Evolutionary conservation across 2,797 vertebrate genomes (phyloP).

Genomic region (Coccyzus lansbergi): DNA sequence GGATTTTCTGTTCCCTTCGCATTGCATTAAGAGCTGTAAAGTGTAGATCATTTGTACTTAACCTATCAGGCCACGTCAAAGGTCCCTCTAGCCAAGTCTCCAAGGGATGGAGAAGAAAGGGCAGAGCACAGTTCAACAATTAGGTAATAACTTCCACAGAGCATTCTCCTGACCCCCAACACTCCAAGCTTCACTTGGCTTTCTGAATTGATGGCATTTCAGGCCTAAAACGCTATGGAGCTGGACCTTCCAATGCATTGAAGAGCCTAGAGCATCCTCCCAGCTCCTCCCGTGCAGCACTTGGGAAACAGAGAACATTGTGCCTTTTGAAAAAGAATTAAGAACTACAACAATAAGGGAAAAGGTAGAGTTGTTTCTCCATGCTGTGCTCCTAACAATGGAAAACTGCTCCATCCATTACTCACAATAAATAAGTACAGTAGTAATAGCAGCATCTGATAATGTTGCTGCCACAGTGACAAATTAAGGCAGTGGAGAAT

Average conservation of each 20-base stretch:
- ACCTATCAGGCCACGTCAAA: not conserved
- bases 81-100: not conserved
- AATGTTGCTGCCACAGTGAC: conserved; percentile 37
- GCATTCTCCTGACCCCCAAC: not conserved
- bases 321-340: not conserved
- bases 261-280: not conserved
- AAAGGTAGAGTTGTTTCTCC: not conserved
- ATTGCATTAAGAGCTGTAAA: not conserved
- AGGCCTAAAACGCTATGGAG: not conserved
- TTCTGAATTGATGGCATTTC: not conserved
- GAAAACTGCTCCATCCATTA: conserved; percentile 27
- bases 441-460: conserved; percentile 37
- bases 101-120: not conserved
- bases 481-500: conserved; percentile 27
- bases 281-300: rapidly evolving
- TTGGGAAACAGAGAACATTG: not conserved
- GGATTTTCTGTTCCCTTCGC: not conserved
- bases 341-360: not conserved
- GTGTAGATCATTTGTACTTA: rapidly evolving
- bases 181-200: not conserved
- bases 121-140: not conserved
- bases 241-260: not conserved
- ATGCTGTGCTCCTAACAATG: not conserved
- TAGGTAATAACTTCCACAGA: not conserved
- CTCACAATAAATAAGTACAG: conserved; percentile 47